These are phyloP conservation scores for Chelidonichthys spinosus DNA, from an alignment of 2,797 vertebrate species.

Conservation along the genomic window DNA sequence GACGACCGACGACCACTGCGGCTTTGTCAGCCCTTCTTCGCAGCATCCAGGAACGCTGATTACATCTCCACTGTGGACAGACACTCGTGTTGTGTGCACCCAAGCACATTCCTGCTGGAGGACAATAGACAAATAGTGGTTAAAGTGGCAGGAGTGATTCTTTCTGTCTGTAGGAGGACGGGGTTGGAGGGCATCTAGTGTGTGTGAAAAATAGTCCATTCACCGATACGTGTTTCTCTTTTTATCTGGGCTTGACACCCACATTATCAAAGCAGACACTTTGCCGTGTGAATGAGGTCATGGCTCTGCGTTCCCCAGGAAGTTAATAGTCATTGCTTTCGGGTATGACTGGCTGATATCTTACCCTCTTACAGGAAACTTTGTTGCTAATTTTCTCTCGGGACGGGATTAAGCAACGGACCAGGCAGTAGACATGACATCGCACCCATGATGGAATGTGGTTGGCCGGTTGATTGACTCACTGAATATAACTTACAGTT, in stretches of 20 bases:
- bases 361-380: slow-evolving; percentile 60
- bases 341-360: slow-evolving; percentile 52
- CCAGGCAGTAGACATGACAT: slow-evolving; percentile 58
- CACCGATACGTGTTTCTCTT: slow-evolving; percentile 9
- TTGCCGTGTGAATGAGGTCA: slow-evolving; percentile 30
- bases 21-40: slow-evolving; percentile 55
- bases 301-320: slow-evolving; percentile 54
- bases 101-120: slow-evolving; percentile 68
- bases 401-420: slow-evolving; percentile 39
- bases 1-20: slow-evolving; percentile 57
- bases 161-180: slow-evolving; percentile 45
- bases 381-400: slow-evolving; percentile 49
- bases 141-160: slow-evolving; percentile 62
- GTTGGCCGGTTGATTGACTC: slow-evolving; percentile 74
- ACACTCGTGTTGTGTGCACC: slow-evolving; percentile 60
- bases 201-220: background rate
- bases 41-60: slow-evolving; percentile 65
- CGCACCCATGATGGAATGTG: slow-evolving; percentile 33
- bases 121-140: slow-evolving; percentile 67
- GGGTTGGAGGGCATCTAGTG: slow-evolving; percentile 17
- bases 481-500: slow-evolving; percentile 62
- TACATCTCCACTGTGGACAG: slow-evolving; percentile 57
- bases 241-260: slow-evolving; percentile 12
- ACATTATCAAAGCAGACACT: slow-evolving; percentile 42
- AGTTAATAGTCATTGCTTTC: slow-evolving; percentile 64